Conservation (phyloP, 2,113 vertebrate species). For the Ctenomys sociabilis region DNA sequence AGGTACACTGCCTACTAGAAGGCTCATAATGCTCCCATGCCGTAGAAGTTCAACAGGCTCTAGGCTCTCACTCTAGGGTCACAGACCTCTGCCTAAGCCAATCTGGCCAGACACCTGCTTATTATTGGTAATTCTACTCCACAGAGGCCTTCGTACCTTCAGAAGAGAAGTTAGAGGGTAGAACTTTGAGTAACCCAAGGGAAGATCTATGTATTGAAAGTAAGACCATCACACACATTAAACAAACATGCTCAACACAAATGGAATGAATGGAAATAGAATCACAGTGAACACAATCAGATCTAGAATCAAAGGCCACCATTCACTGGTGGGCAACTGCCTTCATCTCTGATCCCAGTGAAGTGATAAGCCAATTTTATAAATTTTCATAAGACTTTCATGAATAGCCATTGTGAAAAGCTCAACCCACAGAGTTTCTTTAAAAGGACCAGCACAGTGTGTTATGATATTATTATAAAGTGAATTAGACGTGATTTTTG, state of each 20-base stretch:
- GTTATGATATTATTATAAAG: neutral
- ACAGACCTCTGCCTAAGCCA: neutral
- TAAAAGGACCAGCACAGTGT: neutral
- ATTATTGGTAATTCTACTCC: neutral
- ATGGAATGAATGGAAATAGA: neutral
- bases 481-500: neutral
- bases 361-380: neutral
- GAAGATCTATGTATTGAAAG: neutral
- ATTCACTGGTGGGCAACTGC: neutral
- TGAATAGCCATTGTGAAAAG: neutral
- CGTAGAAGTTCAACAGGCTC: neutral
- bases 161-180: neutral
- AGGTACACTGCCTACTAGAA: neutral
- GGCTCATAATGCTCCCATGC: neutral
- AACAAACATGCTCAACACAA: neutral
- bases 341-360: neutral
- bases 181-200: neutral
- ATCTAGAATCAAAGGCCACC: neutral
- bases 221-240: constrained; percentile 11
- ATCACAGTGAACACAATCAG: neutral
- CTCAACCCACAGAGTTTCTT: neutral
- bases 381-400: constrained; percentile 14
- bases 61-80: neutral
- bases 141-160: neutral
- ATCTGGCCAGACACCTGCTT: neutral